Evolutionary conservation across 2,113 vertebrate genomes (phyloP), one percentile per base, ranked within the genome.

Genomic region (Oceanites oceanicus): DNA sequence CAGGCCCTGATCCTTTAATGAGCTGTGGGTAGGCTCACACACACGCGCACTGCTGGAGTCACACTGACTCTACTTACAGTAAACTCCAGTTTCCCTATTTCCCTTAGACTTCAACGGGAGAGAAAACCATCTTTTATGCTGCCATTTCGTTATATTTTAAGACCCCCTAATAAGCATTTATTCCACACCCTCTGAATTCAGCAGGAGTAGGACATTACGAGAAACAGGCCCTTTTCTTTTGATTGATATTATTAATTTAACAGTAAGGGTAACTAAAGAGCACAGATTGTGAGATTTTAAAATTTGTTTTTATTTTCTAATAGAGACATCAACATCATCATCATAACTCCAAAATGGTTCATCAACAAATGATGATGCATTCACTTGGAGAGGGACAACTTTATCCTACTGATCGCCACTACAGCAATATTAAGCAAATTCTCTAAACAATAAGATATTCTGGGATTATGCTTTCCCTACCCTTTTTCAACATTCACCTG

Each of bases 1-100:
- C 97, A 91, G 67, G 62, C 80, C 95, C 89, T 91, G 91, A 94
- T 87, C 93, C 91, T 86, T 94, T 96, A 94, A 95, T 50, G 87
- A 95, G 92, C 96, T 58, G 70, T 45, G 71, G 62, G 77, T 36
- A 87, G 73, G 66, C 70, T 92, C 77, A 52, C 76, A 76, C 75
- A 81, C 79, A 90, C 3, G 1, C 68, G 76, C 74, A 2, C 87
- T 65, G 85, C 45, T 93, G 58, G 76, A 94, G 65, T 30, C 70
- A 49, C 67, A 62, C 72, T 32, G 44, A 15, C 86, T 91, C 70
- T 73, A 53, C 74, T 82, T 32, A 70, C 45, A 92, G 66, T 7
- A 22, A 88, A 86, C 70, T 76, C 62, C 87, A 91, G 15, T 55
- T 87, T 87, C 70, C 53, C 42, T 15, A 3, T 79, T 79, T 92